Conservation (phyloP, 2,113 vertebrate genomes). For the Brachypodius melanocephalos region DNA sequence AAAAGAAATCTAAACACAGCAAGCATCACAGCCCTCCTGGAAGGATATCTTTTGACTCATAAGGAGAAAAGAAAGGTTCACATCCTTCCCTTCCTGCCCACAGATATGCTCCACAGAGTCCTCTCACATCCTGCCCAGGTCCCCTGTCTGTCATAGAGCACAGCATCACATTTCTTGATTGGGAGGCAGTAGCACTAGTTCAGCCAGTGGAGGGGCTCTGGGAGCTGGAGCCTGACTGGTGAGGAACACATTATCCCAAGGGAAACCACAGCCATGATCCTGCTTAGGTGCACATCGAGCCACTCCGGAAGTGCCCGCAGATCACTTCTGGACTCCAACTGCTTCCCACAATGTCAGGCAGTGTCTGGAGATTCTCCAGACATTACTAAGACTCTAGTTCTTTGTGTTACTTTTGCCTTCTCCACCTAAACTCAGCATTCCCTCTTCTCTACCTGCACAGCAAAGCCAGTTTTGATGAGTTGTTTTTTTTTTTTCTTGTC, state of each 20-base stretch:
- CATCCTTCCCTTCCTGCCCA: not conserved
- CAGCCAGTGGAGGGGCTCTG: not conserved
- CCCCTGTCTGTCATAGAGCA: not conserved
- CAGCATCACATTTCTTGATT: not conserved
- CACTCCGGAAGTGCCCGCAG: rapidly evolving
- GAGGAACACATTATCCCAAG: rapidly evolving
- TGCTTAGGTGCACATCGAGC: not conserved
- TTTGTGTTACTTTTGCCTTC: not conserved
- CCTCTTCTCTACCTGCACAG: not conserved
- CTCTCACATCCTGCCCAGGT: not conserved
- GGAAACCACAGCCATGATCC: rapidly evolving
- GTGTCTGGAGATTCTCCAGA: not conserved
- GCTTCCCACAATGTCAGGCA: not conserved
- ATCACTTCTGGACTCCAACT: not conserved
- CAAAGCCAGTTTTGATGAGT: not conserved
- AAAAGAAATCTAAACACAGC: not conserved
- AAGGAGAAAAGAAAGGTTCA: constrained; percentile 30
- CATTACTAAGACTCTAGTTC: not conserved
- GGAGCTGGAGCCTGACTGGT: rapidly evolving
- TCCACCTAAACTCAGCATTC: not conserved
- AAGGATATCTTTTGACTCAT: not conserved
- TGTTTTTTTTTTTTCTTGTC: not conserved
- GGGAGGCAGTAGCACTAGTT: not conserved
- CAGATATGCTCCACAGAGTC: not conserved
- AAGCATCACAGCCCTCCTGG: not conserved